Base-by-base conservation (phyloP, 2,797 vertebrate genomes). In the Sorex maritimensis region DNA sequence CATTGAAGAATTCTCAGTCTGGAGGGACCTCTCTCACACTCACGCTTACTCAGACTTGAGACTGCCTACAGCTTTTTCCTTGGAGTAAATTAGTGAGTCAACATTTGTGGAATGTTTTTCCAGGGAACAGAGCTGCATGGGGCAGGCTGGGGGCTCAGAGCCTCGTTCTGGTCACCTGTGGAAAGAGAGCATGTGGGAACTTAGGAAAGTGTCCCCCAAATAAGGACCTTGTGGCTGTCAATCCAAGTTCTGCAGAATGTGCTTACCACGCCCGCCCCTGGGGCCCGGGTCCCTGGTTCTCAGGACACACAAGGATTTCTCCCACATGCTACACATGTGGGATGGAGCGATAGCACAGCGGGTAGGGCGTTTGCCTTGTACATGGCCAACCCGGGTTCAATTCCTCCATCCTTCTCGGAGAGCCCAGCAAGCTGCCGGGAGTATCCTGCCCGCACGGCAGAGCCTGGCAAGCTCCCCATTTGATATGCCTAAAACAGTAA, bases 71-170 rank as follows among this genome's bases (percentile, higher is more conserved):
- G 90, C 93, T 83, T 92, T 96, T 92, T 81, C 82, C 38, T 72
- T 92, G 52, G 92, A 92, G 92, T 92, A 86, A 73, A 95, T 94
- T 87, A 88, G 86, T 55, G 26, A 90, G 90, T 96, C 65, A 1
- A 1, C 78, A 7, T 75, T 93, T 5, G 0, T 21, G 38, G 83
- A 74, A 44, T 93, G 95, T 3, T 23, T 81, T 94, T 93, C 74
- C 96, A 90, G 83, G 68, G 72, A 96, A 44, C 15, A 44, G 94
- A 4, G 1, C 13, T 41, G 1, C 75, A 71, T 41, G 23, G 2
- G 4, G 21, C 11, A 14, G 21, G 26, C 68, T 80, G 28, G 94
- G 49, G 23, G 1, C 55, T 61, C 23, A 17, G 41, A 46, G 14
- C 4, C 41, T 41, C 12, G 8, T 79, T 96, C 80, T 77, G 71